Base-by-base conservation (phyloP, 2,113 vertebrate genomes). In the Poeciliopsis retropinna region DNA sequence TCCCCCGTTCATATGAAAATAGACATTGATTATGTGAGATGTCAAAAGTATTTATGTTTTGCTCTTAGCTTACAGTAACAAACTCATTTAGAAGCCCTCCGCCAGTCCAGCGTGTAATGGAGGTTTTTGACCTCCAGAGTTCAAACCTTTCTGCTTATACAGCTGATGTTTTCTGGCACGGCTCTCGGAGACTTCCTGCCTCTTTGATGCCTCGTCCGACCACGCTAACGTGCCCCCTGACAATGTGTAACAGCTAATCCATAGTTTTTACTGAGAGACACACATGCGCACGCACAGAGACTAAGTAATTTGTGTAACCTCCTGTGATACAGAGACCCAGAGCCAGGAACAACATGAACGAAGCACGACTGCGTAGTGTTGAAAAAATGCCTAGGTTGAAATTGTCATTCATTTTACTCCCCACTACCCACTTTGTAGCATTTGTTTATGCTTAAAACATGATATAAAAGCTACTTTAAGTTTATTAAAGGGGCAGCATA, bases 101-200 rank as follows among this genome's bases (percentile, higher is more conserved):
- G 64, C 80, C 67, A 8, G 73, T 79, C 76, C 78, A 54, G 47
- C 25, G 14, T 85, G 90, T 84, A 87, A 81, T 85, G 81, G 87
- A 91, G 86, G 83, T 83, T 90, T 87, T 82, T 92, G 90, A 92
- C 91, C 92, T 67, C 1, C 67, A 83, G 82, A 84, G 86, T 88
- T 92, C 85, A 91, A 85, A 83, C 83, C 75, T 78, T 82, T 85
- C 75, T 93, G 89, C 88, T 92, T 92, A 69, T 89, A 91, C 92
- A 93, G 90, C 92, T 92, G 90, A 94, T 92, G 91, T 89, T 92
- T 90, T 94, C 84, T 93, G 91, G 91, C 90, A 60, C 62, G 0
- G 70, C 83, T 80, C 84, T 39, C 71, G 81, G 72, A 84, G 84
- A 90, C 88, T 93, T 92, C 89, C 91, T 92, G 87, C 86, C 76